These are phyloP conservation scores for Acanthurus tractus DNA, from an alignment of 2,797 vertebrate species.

Conservation along the genomic window DNA sequence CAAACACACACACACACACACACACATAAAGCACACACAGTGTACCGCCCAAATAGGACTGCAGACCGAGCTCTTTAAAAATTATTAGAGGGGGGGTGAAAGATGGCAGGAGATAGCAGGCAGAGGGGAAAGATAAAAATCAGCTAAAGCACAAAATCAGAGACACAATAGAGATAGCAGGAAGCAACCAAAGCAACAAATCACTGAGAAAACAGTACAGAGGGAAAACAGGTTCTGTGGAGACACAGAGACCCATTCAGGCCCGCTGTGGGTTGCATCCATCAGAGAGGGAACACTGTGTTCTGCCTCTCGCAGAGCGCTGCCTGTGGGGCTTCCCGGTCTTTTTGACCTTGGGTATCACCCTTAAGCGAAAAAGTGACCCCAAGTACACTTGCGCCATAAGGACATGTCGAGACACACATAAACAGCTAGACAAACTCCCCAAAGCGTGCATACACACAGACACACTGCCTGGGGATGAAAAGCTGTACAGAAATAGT, in stretches of 20 bases:
- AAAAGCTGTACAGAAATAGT: conserved; percentile 23
- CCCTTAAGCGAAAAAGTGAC: conserved; percentile 58
- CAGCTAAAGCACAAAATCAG: conserved; percentile 26
- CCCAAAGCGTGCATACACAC: conserved; percentile 8
- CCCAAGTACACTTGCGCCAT: conserved; percentile 20
- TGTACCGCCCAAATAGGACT: conserved; percentile 19
- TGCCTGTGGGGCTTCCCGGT: conserved; percentile 35
- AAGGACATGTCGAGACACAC: conserved; percentile 25
- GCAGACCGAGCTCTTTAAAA: conserved; percentile 39
- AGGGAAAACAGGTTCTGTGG: conserved; percentile 19
- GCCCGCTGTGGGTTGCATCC: conserved; percentile 26
- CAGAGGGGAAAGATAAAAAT: conserved; percentile 1
- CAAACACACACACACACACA: conserved; percentile 21
- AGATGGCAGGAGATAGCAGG: not conserved
- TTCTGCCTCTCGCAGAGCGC: conserved; percentile 27
- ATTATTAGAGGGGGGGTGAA: conserved; percentile 4
- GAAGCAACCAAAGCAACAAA: conserved; percentile 44
- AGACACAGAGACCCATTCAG: conserved; percentile 22
- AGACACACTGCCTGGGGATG: conserved; percentile 4
- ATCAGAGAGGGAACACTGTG: conserved; percentile 51
- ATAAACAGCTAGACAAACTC: conserved; percentile 15
- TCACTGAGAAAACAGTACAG: conserved; percentile 20
- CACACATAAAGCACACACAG: conserved; percentile 26
- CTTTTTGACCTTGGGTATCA: conserved; percentile 54
- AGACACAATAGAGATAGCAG: conserved; percentile 19